A percentile compares a stretch with the other conserved stretches of the same genome.
phyloP scores from a whole-genome alignment of 1,140 invertebrate species.

The Lordiphosa stackelbergi region DNA sequence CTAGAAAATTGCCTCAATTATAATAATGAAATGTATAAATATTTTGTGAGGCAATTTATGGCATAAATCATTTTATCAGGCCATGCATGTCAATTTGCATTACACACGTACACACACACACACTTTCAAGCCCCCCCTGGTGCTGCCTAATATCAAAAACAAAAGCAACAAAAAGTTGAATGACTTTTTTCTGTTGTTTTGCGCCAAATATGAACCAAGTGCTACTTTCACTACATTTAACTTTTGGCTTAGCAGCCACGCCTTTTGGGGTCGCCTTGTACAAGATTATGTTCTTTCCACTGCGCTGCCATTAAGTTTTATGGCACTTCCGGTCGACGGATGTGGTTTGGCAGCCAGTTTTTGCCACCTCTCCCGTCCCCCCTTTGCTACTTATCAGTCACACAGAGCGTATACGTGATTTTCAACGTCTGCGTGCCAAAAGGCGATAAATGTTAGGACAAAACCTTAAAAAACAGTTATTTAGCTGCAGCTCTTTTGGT shows the following conservation, averaged over 20 bases:
- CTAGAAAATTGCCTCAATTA: conserved; percentile 14
- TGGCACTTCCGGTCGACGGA: conserved; percentile 73
- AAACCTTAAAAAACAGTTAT: conserved; percentile 19
- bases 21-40: conserved; percentile 30
- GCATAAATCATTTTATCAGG: conserved; percentile 45
- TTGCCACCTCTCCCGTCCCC: neutral
- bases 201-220: conserved; percentile 31
- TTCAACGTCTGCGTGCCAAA: conserved; percentile 57
- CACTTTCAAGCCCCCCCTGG: neutral
- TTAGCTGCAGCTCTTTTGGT: conserved; percentile 4
- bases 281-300: conserved; percentile 67
- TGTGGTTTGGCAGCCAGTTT: conserved; percentile 36
- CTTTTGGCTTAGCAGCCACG: conserved; percentile 34
- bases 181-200: conserved; percentile 56
- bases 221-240: conserved; percentile 58
- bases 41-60: conserved; percentile 40
- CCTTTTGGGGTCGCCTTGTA: conserved; percentile 12
- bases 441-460: conserved; percentile 40
- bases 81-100: conserved; percentile 56
- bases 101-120: conserved; percentile 25
- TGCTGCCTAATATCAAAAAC: conserved; percentile 15
- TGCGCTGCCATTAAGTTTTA: conserved; percentile 73
- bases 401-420: conserved; percentile 66
- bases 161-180: conserved; percentile 55
- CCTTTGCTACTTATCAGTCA: conserved; percentile 50